These are phyloP conservation scores for Sebastiscus albofasciatus DNA, from an alignment of 2,797 vertebrate genomes.

Conservation along the genomic window DNA sequence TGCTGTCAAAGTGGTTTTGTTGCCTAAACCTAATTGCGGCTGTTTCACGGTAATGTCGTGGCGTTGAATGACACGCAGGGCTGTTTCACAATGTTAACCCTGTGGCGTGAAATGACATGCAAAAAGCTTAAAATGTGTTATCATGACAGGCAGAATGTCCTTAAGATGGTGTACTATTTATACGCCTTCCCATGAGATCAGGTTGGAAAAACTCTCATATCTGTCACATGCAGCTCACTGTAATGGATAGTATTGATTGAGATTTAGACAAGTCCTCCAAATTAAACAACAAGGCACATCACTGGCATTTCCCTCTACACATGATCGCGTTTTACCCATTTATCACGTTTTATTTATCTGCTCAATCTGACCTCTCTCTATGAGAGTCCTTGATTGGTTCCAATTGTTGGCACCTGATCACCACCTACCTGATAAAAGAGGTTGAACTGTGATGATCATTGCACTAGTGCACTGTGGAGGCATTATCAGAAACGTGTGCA, in stretches of 20 bases:
- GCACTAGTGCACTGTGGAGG: not conserved
- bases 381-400: not conserved
- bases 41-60: too few relatives aligned
- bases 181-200: too few relatives aligned
- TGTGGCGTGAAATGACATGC: too few relatives aligned
- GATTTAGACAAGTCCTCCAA: not conserved
- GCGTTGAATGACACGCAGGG: too few relatives aligned
- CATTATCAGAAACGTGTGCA: not conserved
- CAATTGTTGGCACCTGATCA: not conserved
- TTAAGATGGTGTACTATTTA: too few relatives aligned
- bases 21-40: too few relatives aligned
- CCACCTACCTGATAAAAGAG: not conserved
- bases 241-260: not conserved
- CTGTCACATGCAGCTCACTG: not conserved
- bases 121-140: too few relatives aligned
- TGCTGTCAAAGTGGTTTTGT: too few relatives aligned
- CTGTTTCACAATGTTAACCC: too few relatives aligned
- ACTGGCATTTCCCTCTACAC: too few relatives aligned
- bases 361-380: not conserved
- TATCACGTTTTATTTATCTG: not conserved
- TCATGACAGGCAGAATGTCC: too few relatives aligned
- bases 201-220: too few relatives aligned
- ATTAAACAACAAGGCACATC: not conserved
- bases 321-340: not conserved
- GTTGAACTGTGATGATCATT: not conserved